These are phyloP conservation scores for Pinna nobilis DNA, from an alignment of 1,140 invertebrate genomes.

Conservation along the genomic window DNA sequence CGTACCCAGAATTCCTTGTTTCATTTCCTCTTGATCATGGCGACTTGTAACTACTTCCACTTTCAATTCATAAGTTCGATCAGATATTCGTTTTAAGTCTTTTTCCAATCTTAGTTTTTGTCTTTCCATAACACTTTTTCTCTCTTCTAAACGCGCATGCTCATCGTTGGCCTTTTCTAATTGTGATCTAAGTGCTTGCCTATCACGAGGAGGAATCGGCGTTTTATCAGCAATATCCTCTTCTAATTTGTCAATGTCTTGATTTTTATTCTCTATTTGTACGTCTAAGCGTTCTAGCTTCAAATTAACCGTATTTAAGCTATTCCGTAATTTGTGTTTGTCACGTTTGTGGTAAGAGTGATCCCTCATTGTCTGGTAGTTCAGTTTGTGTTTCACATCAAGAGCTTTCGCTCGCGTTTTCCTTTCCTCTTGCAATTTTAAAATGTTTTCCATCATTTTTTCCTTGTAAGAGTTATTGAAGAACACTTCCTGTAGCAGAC, in stretches of 20 bases:
- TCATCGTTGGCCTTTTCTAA: slow-evolving; percentile 41
- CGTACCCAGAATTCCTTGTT: slow-evolving; percentile 40
- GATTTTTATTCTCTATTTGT: slow-evolving; percentile 45
- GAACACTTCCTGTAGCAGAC: slow-evolving; percentile 53
- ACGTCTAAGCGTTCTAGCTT: slow-evolving; percentile 50
- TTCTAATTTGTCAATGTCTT: slow-evolving; percentile 43
- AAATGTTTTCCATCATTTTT: slow-evolving; percentile 50
- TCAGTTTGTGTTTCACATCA: slow-evolving; percentile 39
- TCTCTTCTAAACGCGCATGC: slow-evolving; percentile 43
- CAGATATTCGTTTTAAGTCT: slow-evolving; percentile 50
- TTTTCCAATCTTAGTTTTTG: slow-evolving; percentile 47
- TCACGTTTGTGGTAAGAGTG: slow-evolving; percentile 47
- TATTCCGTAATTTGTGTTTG: slow-evolving; percentile 52
- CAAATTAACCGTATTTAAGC: slow-evolving; percentile 47
- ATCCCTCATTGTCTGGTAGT: slow-evolving; percentile 37
- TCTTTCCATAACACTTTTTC: slow-evolving; percentile 45
- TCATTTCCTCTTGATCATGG: slow-evolving; percentile 53
- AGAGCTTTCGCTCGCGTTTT: slow-evolving; percentile 32
- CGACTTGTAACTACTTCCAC: slow-evolving; percentile 55
- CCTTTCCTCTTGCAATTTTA: slow-evolving; percentile 38
- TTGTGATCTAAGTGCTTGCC: slow-evolving; percentile 40
- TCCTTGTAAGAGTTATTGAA: slow-evolving; percentile 57
- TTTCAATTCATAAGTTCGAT: slow-evolving; percentile 57
- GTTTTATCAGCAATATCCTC: slow-evolving; percentile 44
- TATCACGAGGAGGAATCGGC: slow-evolving; percentile 46